Percentiles rank a stretch among this genome's conserved stretches.
Evolutionary conservation across 2,113 vertebrate species (phyloP).

Genomic region (Asarcornis scutulata): DNA sequence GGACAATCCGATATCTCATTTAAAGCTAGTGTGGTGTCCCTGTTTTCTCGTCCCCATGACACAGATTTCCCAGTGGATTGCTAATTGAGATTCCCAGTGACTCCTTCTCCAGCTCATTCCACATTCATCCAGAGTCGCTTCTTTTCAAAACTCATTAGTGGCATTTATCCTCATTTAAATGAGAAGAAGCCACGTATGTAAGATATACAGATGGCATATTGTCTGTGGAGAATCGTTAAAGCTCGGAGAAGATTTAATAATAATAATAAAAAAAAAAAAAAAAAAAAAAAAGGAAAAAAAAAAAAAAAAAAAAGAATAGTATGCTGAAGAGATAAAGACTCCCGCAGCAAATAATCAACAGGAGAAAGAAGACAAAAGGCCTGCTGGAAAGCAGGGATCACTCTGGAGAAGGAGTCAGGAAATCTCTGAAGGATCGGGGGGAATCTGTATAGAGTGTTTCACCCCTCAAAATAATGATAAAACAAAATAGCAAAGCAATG

Average conservation of each 20-base stretch:
- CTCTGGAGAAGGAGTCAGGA: not conserved
- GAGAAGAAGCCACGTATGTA: constrained; percentile 52
- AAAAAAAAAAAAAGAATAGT: not conserved
- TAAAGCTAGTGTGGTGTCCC: not conserved
- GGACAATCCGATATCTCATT: accelerated
- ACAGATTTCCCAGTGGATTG: accelerated
- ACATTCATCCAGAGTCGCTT: not conserved
- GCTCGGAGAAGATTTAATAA: not conserved
- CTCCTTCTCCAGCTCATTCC: constrained; percentile 44
- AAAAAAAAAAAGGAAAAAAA: not conserved
- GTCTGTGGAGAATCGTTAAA: constrained; percentile 47
- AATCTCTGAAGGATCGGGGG: not conserved
- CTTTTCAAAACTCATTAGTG: constrained; percentile 67
- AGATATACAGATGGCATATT: constrained; percentile 51
- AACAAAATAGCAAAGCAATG: not conserved
- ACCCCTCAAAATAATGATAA: not conserved
- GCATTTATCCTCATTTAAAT: constrained; percentile 65
- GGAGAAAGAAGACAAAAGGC: not conserved
- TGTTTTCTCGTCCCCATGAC: accelerated
- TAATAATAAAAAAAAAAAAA: not conserved
- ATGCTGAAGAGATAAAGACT: constrained; percentile 1
- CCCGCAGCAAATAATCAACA: not conserved
- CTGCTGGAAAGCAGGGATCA: not conserved
- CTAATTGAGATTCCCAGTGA: constrained; percentile 34
- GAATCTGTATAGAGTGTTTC: not conserved